These are phyloP conservation scores for Archips crataeganus DNA, from an alignment of 2,888 invertebrate species.

Conservation along the genomic window DNA sequence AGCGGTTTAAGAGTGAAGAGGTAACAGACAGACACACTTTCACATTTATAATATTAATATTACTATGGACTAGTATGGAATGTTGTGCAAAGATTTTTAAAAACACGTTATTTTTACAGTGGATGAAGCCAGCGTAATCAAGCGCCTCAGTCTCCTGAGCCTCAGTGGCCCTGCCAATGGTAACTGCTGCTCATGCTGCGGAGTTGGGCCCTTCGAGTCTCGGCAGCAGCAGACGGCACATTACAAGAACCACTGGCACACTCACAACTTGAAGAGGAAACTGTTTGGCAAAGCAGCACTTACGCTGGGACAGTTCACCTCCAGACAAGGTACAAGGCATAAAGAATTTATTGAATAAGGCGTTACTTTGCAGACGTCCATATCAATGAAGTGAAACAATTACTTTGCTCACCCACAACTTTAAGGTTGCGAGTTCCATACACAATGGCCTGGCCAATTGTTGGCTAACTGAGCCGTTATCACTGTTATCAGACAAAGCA, in stretches of 20 bases:
- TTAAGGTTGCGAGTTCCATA: too few species aligned
- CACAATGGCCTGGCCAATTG: too few species aligned
- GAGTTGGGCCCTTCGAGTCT: conserved; percentile 85
- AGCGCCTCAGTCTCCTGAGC: conserved; percentile 72
- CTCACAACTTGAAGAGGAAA: conserved; percentile 92
- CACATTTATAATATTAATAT: too few species aligned
- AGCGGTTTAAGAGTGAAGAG: too few species aligned
- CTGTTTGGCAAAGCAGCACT: conserved; percentile 83
- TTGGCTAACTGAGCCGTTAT: too few species aligned
- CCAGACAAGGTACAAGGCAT: conserved; percentile 66
- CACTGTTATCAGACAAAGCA: too few species aligned
- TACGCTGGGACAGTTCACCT: conserved; percentile 72
- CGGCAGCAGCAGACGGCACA: conserved; percentile 89
- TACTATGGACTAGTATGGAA: too few species aligned
- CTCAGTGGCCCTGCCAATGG: conserved; percentile 70
- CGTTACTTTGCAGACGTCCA: too few species aligned
- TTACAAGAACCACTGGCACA: conserved; percentile 94
- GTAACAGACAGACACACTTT: too few species aligned
- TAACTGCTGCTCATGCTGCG: conserved; percentile 77
- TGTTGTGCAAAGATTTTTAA: not conserved
- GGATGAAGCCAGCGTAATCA: conserved; percentile 80
- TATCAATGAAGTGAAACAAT: too few species aligned
- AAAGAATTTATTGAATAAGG: too few species aligned
- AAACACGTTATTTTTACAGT: conserved; percentile 56
- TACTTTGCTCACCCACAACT: too few species aligned